Base-by-base conservation (phyloP, 92 coral and sea anemone species). In the Heliopora coerulea region DNA sequence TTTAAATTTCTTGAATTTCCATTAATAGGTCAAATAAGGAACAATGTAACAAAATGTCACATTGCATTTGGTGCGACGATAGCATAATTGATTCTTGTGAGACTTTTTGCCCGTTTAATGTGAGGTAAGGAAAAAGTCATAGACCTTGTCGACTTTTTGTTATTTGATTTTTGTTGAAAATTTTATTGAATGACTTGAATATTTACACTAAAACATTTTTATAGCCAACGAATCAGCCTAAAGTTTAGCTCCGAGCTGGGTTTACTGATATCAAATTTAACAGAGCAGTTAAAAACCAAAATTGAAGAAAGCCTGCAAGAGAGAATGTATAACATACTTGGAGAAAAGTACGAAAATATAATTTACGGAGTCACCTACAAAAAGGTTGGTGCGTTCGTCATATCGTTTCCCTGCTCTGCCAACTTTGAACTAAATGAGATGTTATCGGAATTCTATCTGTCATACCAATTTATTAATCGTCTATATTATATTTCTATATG, bases 21-120 rank as follows among this genome's bases (percentile, higher is more conserved):
- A 6, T 46, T 15, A 10, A 8, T 37, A 70, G 77, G 52, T 54
- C 20, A 23, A 35, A 34, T 28, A 54, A 70, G 21, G 28, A 70
- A 30, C 28, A 70, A 52, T 70, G 77, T 54, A 21, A 37, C 27
- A 49, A 70, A 34, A 70, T 70, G 25, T 25, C 62, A 23, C 63
- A 54, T 34, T 70, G 77, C 26, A 10, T 13, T 0, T 70, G 77
- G 77, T 70, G 77, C 31, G 63, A 70, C 31, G 54, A 52, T 23
- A 56, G 31, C 17, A 31, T 70, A 9, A 0, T 52, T 31, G 49
- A 33, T 6, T 70, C 77, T 30, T 70, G 77, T 49, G 77, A 70
- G 62, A 70, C 44, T 15, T 52, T 70, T 19, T 70, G 77, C 20
- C 77, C 77, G n/a, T 70, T 70, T 52, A 70, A 70, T 25, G 1